Evolutionary conservation across 2,888 invertebrate species (phyloP).

Genomic region (Drosophila tanythrix): DNA sequence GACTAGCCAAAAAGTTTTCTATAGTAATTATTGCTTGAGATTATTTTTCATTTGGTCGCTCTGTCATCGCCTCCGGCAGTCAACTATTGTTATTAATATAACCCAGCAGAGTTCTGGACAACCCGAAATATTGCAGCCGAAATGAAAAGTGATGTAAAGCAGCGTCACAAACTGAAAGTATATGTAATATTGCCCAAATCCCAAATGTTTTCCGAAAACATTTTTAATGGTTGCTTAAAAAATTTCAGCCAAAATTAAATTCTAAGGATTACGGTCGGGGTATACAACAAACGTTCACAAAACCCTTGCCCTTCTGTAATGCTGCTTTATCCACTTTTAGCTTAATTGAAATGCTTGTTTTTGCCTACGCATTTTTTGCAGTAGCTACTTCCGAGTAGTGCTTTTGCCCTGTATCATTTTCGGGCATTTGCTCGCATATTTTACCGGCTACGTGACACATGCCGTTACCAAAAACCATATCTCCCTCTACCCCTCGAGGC

Average conservation of each 20-base stretch:
- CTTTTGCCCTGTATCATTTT: constrained; percentile 60
- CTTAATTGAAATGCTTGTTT: constrained; percentile 71
- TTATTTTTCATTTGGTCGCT: constrained; percentile 70
- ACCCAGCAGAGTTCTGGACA: constrained; percentile 39
- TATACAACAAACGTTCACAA: constrained; percentile 9
- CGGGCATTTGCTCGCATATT: constrained; percentile 64
- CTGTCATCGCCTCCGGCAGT: constrained; percentile 44
- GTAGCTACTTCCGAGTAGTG: constrained; percentile 45
- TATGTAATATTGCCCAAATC: background rate
- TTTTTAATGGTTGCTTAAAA: background rate
- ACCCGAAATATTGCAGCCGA: constrained; percentile 57
- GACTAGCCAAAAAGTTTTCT: constrained; percentile 60
- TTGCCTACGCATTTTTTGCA: constrained; percentile 29
- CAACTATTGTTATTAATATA: constrained; percentile 72
- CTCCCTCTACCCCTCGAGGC: constrained; percentile 1
- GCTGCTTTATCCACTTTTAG: constrained; percentile 46
- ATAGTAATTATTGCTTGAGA: constrained; percentile 73
- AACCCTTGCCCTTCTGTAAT: constrained; percentile 14
- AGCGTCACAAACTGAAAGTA: constrained; percentile 11
- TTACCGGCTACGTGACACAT: constrained; percentile 70
- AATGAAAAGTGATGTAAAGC: constrained; percentile 60
- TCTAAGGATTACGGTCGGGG: constrained; percentile 15
- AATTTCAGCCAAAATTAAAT: constrained; percentile 29
- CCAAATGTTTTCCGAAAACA: background rate
- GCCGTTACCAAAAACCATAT: constrained; percentile 34